Base-by-base conservation (phyloP, 2,113 vertebrate species). In the Nerophis ophidion region DNA sequence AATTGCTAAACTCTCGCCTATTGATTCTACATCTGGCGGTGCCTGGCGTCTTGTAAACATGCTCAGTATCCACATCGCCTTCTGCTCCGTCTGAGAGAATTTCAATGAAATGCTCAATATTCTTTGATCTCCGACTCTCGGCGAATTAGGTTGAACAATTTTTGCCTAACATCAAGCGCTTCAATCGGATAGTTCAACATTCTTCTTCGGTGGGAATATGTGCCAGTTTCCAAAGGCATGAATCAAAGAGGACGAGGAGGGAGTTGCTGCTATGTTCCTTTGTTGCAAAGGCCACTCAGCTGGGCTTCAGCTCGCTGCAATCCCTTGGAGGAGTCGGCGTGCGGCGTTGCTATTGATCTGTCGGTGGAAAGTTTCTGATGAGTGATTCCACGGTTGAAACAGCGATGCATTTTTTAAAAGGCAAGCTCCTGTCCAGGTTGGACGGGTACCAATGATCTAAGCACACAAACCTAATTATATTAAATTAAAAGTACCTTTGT, bases 291-390 rank as follows among this genome's bases (percentile, higher is more conserved):
- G 84, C 81, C 81, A 84, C 80, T 84, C 71, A 77, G 79, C 72
- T 86, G 77, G 72, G 79, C 75, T 82, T 77, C 61, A 81, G 75
- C 77, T 78, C 68, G 71, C 81, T 84, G 80, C 77, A 71, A 72
- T 74, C 75, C 79, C 76, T 86, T 48, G 57, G 76, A 83, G 81
- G 75, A 82, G 79, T 76, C 72, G 42, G 56, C 52, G 76, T 77
- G 71, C 15, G 46, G 79, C 71, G 60, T 53, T 68, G 57, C 72
- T 88, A 89, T 89, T 86, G 88, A 90, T 89, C 83, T 79, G 81
- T 86, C 74, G 82, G 84, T 82, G 81, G 75, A 86, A 86, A 87
- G 87, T 86, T 87, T 78, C 77, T 77, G 71, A 68, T 71, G 77
- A 86, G 68, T 80, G 82, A 86, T 85, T 87, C 74, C 33, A 46